These are phyloP conservation scores for Sarcophilus harrisii DNA, from an alignment of 2,797 vertebrate genomes.

Conservation along the genomic window DNA sequence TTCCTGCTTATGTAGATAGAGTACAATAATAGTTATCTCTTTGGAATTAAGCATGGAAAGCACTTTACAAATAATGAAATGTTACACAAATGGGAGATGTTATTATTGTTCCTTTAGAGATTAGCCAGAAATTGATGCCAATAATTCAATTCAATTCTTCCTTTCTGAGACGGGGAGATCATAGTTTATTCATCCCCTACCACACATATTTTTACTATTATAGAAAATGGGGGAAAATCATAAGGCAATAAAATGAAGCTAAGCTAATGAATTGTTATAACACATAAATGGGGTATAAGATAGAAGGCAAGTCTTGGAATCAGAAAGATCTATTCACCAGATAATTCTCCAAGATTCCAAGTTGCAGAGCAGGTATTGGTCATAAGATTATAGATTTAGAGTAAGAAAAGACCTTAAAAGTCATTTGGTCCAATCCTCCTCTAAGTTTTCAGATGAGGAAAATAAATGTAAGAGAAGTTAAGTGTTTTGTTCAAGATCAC, in stretches of 20 bases:
- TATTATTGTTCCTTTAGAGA: neutral
- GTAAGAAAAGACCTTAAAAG: neutral
- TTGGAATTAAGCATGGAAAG: neutral
- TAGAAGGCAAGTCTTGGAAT: neutral
- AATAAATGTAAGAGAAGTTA: neutral
- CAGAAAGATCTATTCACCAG: neutral
- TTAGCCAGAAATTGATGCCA: neutral
- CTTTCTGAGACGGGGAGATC: neutral
- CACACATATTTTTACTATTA: neutral
- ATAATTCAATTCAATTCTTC: neutral
- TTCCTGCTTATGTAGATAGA: neutral
- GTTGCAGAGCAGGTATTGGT: neutral
- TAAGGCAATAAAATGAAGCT: neutral
- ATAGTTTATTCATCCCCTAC: neutral
- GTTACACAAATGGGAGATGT: neutral
- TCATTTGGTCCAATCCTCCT: neutral
- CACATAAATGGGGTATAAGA: neutral
- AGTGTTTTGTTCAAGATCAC: neutral
- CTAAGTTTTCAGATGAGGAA: neutral
- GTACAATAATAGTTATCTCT: neutral
- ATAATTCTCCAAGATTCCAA: neutral
- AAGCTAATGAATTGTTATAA: neutral
- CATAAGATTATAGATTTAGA: neutral
- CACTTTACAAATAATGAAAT: neutral
- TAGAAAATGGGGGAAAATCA: neutral